Conservation (phyloP, 2,797 vertebrate genomes). For the Remorina albescens region DNA sequence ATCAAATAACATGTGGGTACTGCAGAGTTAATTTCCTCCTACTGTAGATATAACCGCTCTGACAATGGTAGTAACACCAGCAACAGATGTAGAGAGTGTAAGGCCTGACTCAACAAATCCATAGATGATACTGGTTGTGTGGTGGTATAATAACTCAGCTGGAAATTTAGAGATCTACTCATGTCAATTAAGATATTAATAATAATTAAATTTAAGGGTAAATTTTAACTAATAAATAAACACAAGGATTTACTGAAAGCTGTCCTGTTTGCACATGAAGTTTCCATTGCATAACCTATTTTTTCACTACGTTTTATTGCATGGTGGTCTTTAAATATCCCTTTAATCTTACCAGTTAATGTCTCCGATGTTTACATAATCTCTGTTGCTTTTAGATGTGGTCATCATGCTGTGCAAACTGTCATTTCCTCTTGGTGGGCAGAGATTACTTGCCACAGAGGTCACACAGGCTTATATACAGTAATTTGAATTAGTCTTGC, state of each 20-base stretch:
- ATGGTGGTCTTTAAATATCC: conserved; percentile 12
- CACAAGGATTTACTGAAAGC: background rate
- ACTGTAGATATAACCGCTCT: background rate
- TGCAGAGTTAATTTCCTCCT: conserved; percentile 26
- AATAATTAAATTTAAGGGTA: background rate
- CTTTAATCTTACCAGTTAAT: conserved; percentile 16
- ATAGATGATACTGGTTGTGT: background rate
- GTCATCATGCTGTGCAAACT: conserved; percentile 18
- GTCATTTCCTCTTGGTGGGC: conserved; percentile 36
- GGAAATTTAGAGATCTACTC: background rate
- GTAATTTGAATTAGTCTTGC: conserved; percentile 17
- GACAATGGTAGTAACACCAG: conserved; percentile 9
- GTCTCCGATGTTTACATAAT: conserved; percentile 16
- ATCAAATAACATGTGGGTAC: background rate
- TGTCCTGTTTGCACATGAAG: conserved; percentile 12
- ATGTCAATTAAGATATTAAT: background rate
- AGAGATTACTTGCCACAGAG: conserved; percentile 25
- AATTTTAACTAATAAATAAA: background rate
- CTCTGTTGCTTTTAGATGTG: conserved; percentile 6
- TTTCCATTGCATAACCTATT: conserved; percentile 1
- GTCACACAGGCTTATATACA: background rate
- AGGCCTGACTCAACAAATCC: conserved; percentile 10
- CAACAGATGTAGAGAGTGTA: background rate
- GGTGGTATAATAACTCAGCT: background rate
- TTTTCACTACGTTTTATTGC: background rate